Evolutionary conservation across 2,113 vertebrate genomes (phyloP).

Genomic region (Gavia stellata): DNA sequence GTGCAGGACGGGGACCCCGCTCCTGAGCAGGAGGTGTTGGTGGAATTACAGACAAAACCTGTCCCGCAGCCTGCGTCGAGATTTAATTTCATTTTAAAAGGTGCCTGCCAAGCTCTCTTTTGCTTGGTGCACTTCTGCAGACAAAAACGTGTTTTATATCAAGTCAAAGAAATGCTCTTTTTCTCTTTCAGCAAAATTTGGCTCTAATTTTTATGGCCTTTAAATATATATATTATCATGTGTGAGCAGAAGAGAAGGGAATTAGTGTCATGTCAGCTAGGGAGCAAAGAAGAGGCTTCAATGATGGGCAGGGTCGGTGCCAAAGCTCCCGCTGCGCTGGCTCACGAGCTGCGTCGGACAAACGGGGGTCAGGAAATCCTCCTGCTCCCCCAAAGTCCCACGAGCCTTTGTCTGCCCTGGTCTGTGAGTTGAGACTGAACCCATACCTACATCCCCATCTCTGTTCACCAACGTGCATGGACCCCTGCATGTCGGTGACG

Average conservation of each 20-base stretch:
- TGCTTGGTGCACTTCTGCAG: not conserved
- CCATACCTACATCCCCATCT: not conserved
- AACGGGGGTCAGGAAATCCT: not conserved
- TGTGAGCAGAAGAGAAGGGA: not conserved
- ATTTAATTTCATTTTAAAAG: not conserved
- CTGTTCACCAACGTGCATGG: accelerated
- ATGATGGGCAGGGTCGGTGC: not conserved
- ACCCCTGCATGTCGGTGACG: accelerated
- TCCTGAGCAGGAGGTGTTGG: not conserved
- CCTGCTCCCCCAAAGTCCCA: not conserved
- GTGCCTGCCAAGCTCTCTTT: not conserved
- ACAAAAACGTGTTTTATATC: accelerated
- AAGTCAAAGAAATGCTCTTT: not conserved
- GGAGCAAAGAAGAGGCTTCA: not conserved
- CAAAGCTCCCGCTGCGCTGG: not conserved
- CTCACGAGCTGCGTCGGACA: not conserved
- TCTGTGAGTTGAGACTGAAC: not conserved
- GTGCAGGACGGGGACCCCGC: not conserved
- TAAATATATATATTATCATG: not conserved
- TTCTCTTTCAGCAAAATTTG: not conserved
- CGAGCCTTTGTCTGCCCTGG: not conserved
- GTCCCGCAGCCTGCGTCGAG: not conserved
- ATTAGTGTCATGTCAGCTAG: not conserved
- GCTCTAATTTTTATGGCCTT: not conserved
- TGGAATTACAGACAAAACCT: not conserved